A percentile compares a stretch with the other conserved stretches of the same genome.
Evolutionary conservation across 1,140 invertebrate genomes (phyloP).

Genomic region (Drosophila hydei): DNA sequence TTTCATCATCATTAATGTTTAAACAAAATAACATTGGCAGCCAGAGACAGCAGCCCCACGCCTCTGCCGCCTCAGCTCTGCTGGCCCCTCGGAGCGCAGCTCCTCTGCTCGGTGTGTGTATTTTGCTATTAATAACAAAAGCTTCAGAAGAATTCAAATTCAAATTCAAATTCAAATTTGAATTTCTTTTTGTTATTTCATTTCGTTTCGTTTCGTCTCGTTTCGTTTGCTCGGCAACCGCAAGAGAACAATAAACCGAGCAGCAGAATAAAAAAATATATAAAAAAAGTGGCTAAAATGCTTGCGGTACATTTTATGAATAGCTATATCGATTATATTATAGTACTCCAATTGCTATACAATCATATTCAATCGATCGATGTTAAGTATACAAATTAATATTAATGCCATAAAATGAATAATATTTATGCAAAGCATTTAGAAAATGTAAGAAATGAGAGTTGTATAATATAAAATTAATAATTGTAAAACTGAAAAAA

Average conservation of each 20-base stretch:
- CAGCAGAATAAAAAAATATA: slow-evolving; percentile 13
- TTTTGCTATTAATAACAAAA: slow-evolving; percentile 80
- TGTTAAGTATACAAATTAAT: slow-evolving; percentile 2
- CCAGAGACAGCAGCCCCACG: slow-evolving; percentile 23
- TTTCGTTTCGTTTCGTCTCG: slow-evolving; percentile 49
- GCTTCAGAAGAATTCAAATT: slow-evolving; percentile 76
- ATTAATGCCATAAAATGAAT: no score
- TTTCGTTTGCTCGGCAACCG: slow-evolving; percentile 66
- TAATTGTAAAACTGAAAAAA: no score
- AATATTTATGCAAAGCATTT: no score
- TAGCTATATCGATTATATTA: slow-evolving; percentile 21
- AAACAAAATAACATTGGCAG: slow-evolving; percentile 78
- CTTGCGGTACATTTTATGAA: slow-evolving; percentile 57
- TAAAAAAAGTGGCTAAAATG: slow-evolving; percentile 53
- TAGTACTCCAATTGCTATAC: slow-evolving; percentile 44
- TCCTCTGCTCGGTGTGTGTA: slow-evolving; percentile 70
- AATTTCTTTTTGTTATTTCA: slow-evolving; percentile 41
- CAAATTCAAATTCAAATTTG: slow-evolving; percentile 42
- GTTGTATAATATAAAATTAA: no score
- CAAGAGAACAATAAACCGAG: slow-evolving; percentile 72
- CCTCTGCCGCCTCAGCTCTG: neutral
- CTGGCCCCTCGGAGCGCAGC: slow-evolving; percentile 15
- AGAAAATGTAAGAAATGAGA: no score
- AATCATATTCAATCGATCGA: slow-evolving; percentile 10
- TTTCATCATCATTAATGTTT: slow-evolving; percentile 81